Conservation (phyloP, 2,888 invertebrate genomes). For the Andrena chrysosceles region DNA sequence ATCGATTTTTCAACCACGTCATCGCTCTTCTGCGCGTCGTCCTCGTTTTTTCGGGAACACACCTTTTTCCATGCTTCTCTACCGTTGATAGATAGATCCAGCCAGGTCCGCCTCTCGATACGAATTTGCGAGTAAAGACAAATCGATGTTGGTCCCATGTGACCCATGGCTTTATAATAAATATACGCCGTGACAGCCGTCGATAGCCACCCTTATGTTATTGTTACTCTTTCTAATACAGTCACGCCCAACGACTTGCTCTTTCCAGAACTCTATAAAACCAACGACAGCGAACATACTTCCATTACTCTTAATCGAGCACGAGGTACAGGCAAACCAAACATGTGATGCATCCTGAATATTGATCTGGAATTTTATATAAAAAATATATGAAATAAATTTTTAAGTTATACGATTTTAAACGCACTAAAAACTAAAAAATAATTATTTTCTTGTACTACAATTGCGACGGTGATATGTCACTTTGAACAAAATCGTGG, state of each 20-base stretch:
- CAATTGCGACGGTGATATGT: too few relatives aligned
- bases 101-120: slow-evolving; percentile 61
- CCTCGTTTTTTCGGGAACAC: slow-evolving; percentile 15
- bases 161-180: slow-evolving; percentile 74
- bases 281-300: not conserved
- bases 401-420: too few relatives aligned
- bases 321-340: too few relatives aligned
- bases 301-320: too few relatives aligned
- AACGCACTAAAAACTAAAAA: too few relatives aligned
- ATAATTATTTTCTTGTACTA: too few relatives aligned
- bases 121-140: slow-evolving; percentile 72
- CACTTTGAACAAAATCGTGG: too few relatives aligned
- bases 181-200: slow-evolving; percentile 66
- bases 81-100: slow-evolving; percentile 73
- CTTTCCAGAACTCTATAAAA: slow-evolving; percentile 1
- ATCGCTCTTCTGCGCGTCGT: slow-evolving; percentile 55
- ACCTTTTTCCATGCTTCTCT: slow-evolving; percentile 36
- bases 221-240: slow-evolving; percentile 43
- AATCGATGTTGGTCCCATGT: slow-evolving; percentile 75
- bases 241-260: not conserved
- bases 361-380: too few relatives aligned
- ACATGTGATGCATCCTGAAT: too few relatives aligned
- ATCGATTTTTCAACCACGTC: slow-evolving; percentile 60
- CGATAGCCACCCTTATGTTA: slow-evolving; percentile 46
- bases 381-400: too few relatives aligned